A percentile compares a stretch with the other conserved stretches of the same genome.
Evolutionary conservation across 2,888 invertebrate species (phyloP).

Genomic region (Aporophyla lueneburgensis): DNA sequence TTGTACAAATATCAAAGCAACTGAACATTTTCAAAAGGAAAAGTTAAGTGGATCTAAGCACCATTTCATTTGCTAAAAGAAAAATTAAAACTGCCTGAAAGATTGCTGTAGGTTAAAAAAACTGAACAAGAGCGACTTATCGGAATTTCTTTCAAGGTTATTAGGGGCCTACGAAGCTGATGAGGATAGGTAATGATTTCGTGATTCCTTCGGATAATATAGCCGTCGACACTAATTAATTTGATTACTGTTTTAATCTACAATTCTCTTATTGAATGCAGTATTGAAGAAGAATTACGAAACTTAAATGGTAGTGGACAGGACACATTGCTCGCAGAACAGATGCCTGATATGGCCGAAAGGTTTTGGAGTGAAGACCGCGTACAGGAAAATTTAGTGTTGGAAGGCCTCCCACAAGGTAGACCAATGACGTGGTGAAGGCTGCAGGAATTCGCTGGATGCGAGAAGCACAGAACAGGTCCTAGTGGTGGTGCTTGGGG

Average conservation of each 20-base stretch:
- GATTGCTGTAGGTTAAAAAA: conserved; percentile 23
- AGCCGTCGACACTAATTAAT: conserved; percentile 22
- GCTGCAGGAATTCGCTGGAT: too few species aligned
- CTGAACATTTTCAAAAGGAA: not conserved
- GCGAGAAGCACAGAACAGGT: too few species aligned
- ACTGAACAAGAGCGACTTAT: conserved; percentile 27
- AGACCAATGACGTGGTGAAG: too few species aligned
- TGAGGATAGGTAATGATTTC: conserved; percentile 43
- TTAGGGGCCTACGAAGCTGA: conserved; percentile 40
- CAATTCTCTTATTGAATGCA: too few species aligned
- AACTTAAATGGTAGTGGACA: too few species aligned
- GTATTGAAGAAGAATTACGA: too few species aligned
- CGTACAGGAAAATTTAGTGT: too few species aligned
- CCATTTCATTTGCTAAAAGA: conserved; percentile 10
- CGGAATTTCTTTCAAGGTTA: conserved; percentile 38
- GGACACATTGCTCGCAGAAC: too few species aligned
- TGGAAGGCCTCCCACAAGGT: too few species aligned
- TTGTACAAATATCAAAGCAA: not conserved
- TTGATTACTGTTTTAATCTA: conserved; percentile 25
- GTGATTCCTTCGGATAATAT: conserved; percentile 31
- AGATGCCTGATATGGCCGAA: too few species aligned
- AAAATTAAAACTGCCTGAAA: conserved; percentile 29
- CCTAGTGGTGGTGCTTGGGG: too few species aligned
- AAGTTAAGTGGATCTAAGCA: not conserved
- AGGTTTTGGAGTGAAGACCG: too few species aligned